Evolutionary conservation across 1,140 invertebrate species (phyloP).

Genomic region (Solen grandis): DNA sequence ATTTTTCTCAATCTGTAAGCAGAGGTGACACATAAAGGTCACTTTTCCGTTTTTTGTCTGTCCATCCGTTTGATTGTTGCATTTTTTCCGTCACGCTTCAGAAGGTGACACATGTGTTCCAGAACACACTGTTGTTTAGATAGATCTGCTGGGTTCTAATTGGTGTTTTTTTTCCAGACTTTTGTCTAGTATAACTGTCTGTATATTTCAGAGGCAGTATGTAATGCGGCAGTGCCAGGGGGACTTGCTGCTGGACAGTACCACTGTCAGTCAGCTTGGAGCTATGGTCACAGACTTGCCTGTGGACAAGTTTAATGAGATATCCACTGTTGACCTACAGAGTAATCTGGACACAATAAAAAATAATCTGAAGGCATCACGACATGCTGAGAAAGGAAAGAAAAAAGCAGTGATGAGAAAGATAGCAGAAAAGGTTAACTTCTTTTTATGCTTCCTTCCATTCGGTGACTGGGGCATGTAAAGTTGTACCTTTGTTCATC

Average conservation of each 20-base stretch:
- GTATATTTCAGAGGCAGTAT: slow-evolving; percentile 11
- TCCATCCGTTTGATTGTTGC: too few species aligned
- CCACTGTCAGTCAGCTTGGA: slow-evolving; percentile 1
- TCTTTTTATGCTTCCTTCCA: not conserved
- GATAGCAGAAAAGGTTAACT: slow-evolving; percentile 30
- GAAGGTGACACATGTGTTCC: too few species aligned
- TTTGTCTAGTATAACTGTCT: not conserved
- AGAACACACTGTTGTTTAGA: not conserved
- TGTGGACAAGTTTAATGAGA: slow-evolving; percentile 6
- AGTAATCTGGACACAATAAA: slow-evolving; percentile 4
- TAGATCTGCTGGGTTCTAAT: not conserved
- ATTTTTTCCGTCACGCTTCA: too few species aligned
- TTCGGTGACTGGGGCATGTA: not conserved
- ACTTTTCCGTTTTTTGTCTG: too few species aligned
- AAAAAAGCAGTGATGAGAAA: not conserved
- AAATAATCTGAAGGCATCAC: not conserved
- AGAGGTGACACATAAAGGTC: too few species aligned
- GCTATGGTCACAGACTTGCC: slow-evolving; percentile 3
- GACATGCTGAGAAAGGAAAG: not conserved
- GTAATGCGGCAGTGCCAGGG: slow-evolving; percentile 2
- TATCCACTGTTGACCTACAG: slow-evolving; percentile 4
- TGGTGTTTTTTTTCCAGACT: not conserved
- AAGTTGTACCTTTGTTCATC: not conserved
- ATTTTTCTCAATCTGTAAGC: not conserved
- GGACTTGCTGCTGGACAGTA: not conserved